Evolutionary conservation across 2,113 vertebrate genomes (phyloP).

Genomic region (Carassius gibelio): DNA sequence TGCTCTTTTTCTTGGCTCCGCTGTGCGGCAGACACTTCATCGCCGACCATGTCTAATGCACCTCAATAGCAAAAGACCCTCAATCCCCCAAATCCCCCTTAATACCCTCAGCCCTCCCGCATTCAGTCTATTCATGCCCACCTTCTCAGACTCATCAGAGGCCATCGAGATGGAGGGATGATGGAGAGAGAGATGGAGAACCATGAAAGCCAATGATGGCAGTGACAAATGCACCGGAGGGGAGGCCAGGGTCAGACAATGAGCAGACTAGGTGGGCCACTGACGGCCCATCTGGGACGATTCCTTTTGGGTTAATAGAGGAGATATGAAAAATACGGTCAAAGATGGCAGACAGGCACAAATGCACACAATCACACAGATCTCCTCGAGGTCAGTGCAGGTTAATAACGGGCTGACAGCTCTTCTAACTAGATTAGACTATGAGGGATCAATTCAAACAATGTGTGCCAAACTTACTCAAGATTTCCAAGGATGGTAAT

Average conservation of each 20-base stretch:
- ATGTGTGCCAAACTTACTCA: neutral
- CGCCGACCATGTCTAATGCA: conserved; percentile 46
- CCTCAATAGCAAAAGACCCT: conserved; percentile 44
- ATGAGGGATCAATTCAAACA: neutral
- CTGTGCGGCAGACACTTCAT: conserved; percentile 32
- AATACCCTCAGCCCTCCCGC: conserved; percentile 36
- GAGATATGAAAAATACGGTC: conserved; percentile 37
- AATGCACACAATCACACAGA: neutral
- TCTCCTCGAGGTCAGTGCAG: neutral
- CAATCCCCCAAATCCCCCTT: conserved; percentile 44
- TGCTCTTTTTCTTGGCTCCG: conserved; percentile 36
- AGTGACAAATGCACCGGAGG: conserved; percentile 44
- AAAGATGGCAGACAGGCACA: conserved; percentile 23
- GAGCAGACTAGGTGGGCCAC: conserved; percentile 38
- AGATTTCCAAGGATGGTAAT: neutral
- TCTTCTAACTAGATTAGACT: conserved; percentile 18
- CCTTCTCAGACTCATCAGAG: conserved; percentile 33
- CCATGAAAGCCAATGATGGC: conserved; percentile 42
- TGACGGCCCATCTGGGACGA: conserved; percentile 38
- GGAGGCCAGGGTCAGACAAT: conserved; percentile 22
- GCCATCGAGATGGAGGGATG: conserved; percentile 35
- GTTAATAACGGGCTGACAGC: neutral
- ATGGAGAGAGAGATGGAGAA: conserved; percentile 24
- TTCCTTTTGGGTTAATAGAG: conserved; percentile 38
- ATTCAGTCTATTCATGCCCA: conserved; percentile 35